Conservation (phyloP, 2,888 invertebrate genomes). For the Lucinisca nassula region DNA sequence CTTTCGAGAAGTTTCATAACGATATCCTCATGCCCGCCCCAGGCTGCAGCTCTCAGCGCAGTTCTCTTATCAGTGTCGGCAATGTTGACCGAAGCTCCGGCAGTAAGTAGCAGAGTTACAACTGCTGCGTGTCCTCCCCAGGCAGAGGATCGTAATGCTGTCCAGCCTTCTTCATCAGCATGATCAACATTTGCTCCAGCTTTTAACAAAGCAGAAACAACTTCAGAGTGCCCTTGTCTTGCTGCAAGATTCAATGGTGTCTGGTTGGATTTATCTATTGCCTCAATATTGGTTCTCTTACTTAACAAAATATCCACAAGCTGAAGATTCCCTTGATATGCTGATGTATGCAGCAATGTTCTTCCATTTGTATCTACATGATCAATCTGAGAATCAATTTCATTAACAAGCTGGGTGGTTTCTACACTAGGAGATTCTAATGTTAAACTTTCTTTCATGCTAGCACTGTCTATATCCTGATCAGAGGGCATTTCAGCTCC, state of each 20-base stretch:
- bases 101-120: slow-evolving; percentile 90
- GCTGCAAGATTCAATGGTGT: slow-evolving; percentile 94
- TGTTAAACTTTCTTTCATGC: slow-evolving; percentile 75
- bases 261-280: slow-evolving; percentile 93
- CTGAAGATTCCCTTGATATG: slow-evolving; percentile 96
- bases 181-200: slow-evolving; percentile 88
- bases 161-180: slow-evolving; percentile 89
- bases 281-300: slow-evolving; percentile 91
- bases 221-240: slow-evolving; percentile 83
- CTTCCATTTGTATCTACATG: slow-evolving; percentile 90
- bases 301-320: slow-evolving; percentile 95
- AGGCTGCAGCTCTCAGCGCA: slow-evolving; percentile 95
- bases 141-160: slow-evolving; percentile 93
- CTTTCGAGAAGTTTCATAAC: slow-evolving; percentile 91
- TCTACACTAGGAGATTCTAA: slow-evolving; percentile 69
- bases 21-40: slow-evolving; percentile 89
- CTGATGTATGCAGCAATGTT: slow-evolving; percentile 93
- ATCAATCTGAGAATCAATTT: slow-evolving; percentile 86
- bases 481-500: slow-evolving; percentile 97
- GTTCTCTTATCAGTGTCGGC: slow-evolving; percentile 91
- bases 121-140: slow-evolving; percentile 95
- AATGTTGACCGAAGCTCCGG: slow-evolving; percentile 89
- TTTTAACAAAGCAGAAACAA: slow-evolving; percentile 88
- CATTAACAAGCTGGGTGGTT: slow-evolving; percentile 71
- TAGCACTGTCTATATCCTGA: slow-evolving; percentile 91